Conservation (phyloP, 2,797 vertebrate genomes). For the Ptychadena robeensis region DNA sequence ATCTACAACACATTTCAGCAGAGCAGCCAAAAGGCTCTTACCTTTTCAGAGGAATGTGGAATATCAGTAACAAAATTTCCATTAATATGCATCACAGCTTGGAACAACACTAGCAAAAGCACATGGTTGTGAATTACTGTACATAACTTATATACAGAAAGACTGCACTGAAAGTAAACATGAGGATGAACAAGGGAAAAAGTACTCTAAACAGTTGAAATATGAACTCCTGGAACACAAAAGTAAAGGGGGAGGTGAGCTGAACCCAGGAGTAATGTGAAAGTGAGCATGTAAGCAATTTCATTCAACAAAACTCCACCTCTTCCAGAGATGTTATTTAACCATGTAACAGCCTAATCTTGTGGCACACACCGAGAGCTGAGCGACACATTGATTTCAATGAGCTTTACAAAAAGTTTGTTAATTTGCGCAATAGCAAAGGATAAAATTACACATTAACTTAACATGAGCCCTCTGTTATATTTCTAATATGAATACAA, state of each 20-base stretch:
- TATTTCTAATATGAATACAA: too few relatives aligned
- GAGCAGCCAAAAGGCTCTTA: conserved; percentile 63
- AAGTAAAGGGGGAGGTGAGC: conserved; percentile 61
- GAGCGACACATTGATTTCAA: too few relatives aligned
- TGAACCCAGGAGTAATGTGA: conserved; percentile 35
- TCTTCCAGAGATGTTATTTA: conserved; percentile 46
- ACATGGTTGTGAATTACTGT: conserved; percentile 73
- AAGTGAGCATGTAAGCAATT: conserved; percentile 34
- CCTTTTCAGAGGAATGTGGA: conserved; percentile 69
- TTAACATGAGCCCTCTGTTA: too few relatives aligned
- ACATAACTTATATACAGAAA: conserved; percentile 68
- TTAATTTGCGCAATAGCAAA: too few relatives aligned
- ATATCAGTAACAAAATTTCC: background rate
- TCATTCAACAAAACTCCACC: conserved; percentile 43
- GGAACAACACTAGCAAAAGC: background rate
- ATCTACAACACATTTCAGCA: background rate
- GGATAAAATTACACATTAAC: too few relatives aligned
- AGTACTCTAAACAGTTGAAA: conserved; percentile 72
- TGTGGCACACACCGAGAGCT: background rate
- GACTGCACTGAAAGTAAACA: conserved; percentile 86
- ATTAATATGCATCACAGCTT: conserved; percentile 2
- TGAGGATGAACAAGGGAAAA: conserved; percentile 71
- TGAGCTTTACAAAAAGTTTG: too few relatives aligned
- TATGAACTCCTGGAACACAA: conserved; percentile 71
- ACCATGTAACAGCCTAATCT: conserved; percentile 36